These are phyloP conservation scores for Alcedo atthis DNA, from an alignment of 2,797 vertebrate genomes.

Conservation along the genomic window DNA sequence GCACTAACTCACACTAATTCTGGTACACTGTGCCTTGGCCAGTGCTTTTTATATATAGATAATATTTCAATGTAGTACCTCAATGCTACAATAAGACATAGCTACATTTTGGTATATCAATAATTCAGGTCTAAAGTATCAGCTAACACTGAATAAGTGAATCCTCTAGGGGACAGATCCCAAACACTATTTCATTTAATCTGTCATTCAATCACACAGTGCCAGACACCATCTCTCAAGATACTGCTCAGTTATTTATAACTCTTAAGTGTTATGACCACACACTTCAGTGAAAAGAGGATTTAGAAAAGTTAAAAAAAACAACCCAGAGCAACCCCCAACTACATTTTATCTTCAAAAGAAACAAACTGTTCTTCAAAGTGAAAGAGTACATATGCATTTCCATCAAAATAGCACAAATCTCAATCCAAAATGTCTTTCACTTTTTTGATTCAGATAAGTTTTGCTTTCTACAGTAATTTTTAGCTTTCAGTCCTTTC, in stretches of 20 bases:
- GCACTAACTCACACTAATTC: background rate
- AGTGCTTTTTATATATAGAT: background rate
- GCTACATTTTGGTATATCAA: background rate
- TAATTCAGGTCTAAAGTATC: background rate
- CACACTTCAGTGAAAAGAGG: background rate
- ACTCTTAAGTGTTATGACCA: background rate
- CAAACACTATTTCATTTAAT: background rate
- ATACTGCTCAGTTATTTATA: background rate
- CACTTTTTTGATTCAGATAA: background rate
- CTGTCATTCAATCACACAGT: background rate
- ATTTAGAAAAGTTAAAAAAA: background rate
- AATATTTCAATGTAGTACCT: background rate
- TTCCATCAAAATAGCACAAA: background rate
- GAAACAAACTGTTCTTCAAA: background rate
- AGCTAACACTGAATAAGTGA: background rate
- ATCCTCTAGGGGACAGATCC: background rate
- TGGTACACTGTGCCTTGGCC: background rate
- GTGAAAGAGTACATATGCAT: background rate
- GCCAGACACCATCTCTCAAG: background rate
- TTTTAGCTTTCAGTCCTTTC: background rate
- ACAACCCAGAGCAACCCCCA: background rate
- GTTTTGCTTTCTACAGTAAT: background rate
- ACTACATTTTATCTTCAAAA: background rate
- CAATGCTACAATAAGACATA: background rate
- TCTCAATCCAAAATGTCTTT: background rate